phyloP scores from a whole-genome alignment of 2,888 invertebrate species.

The Aspidiotus rigidus region DNA sequence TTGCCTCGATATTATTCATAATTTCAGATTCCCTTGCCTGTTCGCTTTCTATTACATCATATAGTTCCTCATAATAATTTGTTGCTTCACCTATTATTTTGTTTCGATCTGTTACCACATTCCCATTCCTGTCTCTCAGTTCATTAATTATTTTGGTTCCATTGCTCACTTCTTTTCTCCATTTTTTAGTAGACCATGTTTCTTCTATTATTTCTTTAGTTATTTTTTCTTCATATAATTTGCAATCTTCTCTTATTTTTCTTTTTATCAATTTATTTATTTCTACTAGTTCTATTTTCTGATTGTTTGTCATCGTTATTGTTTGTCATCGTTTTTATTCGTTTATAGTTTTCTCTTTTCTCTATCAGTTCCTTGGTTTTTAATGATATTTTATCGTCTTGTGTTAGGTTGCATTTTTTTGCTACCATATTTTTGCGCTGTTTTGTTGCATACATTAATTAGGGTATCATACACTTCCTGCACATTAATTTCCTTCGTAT shows the following conservation, averaged over 20 bases:
- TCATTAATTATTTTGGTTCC: not conserved
- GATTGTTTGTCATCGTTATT: not conserved
- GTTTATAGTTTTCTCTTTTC: not conserved
- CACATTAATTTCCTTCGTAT: not conserved
- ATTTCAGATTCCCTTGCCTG: not conserved
- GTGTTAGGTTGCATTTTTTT: not conserved
- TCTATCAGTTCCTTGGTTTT: not conserved
- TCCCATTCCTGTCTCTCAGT: not conserved
- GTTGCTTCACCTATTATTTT: not conserved
- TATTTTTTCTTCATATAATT: not conserved
- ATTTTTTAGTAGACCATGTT: not conserved
- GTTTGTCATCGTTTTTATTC: not conserved
- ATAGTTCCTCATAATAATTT: not conserved
- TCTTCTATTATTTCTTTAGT: not conserved
- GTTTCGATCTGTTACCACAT: not conserved
- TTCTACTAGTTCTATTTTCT: not conserved
- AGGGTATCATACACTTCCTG: too few species aligned
- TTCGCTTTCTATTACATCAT: not conserved
- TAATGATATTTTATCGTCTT: not conserved
- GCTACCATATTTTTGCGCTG: too few species aligned
- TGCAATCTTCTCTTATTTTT: not conserved
- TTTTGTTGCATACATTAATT: too few species aligned
- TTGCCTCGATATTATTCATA: not conserved
- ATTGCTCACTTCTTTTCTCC: not conserved
- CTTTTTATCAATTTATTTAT: not conserved